A percentile compares a stretch with the other conserved stretches of the same genome.
Evolutionary conservation across 2,113 vertebrate species (phyloP).

Genomic region (Chrysochloris asiatica): DNA sequence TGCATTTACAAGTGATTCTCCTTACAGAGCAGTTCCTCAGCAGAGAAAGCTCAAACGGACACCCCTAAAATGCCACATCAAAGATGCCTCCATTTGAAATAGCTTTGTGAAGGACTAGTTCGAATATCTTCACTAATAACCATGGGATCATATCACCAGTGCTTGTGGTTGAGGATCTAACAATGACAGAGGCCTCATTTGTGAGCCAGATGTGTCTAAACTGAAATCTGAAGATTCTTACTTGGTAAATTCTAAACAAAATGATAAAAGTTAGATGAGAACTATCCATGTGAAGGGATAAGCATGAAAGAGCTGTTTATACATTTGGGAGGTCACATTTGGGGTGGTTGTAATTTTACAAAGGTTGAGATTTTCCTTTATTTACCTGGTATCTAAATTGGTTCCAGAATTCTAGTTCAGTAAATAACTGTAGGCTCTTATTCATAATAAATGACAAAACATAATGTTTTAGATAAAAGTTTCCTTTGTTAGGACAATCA

Average conservation of each 20-base stretch:
- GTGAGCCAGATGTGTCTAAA: conserved; percentile 86
- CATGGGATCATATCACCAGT: conserved; percentile 49
- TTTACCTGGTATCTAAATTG: conserved; percentile 81
- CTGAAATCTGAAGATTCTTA: conserved; percentile 84
- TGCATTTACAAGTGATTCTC: conserved; percentile 78
- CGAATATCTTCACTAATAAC: conserved; percentile 73
- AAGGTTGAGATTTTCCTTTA: conserved; percentile 78
- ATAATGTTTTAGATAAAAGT: conserved; percentile 14
- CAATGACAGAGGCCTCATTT: conserved; percentile 75
- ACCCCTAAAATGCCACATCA: conserved; percentile 84
- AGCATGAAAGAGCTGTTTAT: conserved; percentile 75
- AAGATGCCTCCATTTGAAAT: conserved; percentile 80
- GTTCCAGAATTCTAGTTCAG: conserved; percentile 59
- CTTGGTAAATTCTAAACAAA: conserved; percentile 83
- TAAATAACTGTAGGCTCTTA: conserved; percentile 24
- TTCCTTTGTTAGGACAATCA: conserved; percentile 26
- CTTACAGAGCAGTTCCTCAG: conserved; percentile 71
- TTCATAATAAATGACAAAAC: conserved; percentile 22
- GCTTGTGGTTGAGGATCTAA: conserved; percentile 74
- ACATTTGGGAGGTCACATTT: conserved; percentile 69
- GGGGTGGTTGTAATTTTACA: conserved; percentile 71
- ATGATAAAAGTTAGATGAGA: conserved; percentile 81
- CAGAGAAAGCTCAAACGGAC: conserved; percentile 79
- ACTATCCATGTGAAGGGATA: conserved; percentile 71
- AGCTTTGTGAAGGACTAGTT: conserved; percentile 52